phyloP scores from a whole-genome alignment of 1,140 invertebrate genomes.

The Drosophila ironensis region DNA sequence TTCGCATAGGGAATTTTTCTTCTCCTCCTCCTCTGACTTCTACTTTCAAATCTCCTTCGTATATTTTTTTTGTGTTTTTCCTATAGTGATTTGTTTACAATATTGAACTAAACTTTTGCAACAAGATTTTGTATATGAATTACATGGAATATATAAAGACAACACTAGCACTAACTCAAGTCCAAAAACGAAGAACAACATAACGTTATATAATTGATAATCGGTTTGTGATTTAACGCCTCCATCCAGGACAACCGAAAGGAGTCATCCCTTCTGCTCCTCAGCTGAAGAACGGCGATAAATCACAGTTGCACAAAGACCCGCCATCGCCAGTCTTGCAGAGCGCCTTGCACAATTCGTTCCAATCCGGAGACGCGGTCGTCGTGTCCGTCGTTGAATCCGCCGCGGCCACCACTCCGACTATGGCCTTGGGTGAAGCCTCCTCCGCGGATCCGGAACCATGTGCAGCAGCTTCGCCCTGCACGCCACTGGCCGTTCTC shows the following conservation, averaged over 20 bases:
- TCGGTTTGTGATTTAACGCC: constrained; percentile 58
- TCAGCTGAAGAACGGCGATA: constrained; percentile 81
- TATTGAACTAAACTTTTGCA: constrained; percentile 66
- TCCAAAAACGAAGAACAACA: constrained; percentile 42
- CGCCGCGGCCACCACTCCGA: constrained; percentile 1
- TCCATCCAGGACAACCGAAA: too few relatives aligned
- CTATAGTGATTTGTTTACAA: constrained; percentile 53
- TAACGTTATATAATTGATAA: constrained; percentile 38
- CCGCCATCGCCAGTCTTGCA: constrained; percentile 83
- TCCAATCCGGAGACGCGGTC: constrained; percentile 77
- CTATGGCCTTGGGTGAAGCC: neutral
- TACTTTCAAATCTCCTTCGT: constrained; percentile 13
- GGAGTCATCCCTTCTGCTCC: constrained; percentile 6
- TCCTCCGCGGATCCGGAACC: constrained; percentile 39
- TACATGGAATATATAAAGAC: constrained; percentile 51
- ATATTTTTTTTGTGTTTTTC: constrained; percentile 30
- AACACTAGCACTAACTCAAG: constrained; percentile 76
- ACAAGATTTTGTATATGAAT: constrained; percentile 56
- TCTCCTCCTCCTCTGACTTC: constrained; percentile 22
- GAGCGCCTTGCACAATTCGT: constrained; percentile 82
- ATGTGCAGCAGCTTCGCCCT: constrained; percentile 48
- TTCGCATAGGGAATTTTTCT: constrained; percentile 79
- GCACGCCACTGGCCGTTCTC: constrained; percentile 44
- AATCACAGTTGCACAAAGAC: constrained; percentile 84
- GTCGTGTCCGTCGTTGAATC: neutral